Base-by-base conservation (phyloP, 2,888 invertebrate species). In the Lochmaea crataegi region DNA sequence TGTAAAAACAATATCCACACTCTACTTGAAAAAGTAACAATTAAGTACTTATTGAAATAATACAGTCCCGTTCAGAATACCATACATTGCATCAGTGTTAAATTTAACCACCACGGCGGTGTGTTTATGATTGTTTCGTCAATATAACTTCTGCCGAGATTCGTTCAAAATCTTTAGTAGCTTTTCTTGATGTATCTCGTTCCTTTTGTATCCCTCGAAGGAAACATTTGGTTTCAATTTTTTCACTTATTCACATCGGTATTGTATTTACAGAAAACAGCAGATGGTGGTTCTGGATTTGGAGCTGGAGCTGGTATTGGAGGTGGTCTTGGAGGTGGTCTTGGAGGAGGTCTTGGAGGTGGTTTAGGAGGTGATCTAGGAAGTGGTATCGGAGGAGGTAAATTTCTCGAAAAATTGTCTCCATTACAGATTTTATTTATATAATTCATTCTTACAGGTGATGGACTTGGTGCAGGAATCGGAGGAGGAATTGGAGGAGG, bases 291-390 rank as follows among this genome's bases (percentile, higher is more conserved):
- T 45, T 75, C 76, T 65, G 82, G 82, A 71, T 74, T 77, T 53
- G 82, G 81, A 16, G 80, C 79, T 48, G 90, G 89, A n/a, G 12
- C 16, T 80, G 82, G 84, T 53, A 68, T 72, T 85, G 82, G 80
- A 78, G 87, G 87, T 63, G 88, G 87, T 75, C 83, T 85, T 72
- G 87, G 87, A 48, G 90, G 89, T 10, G 82, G 82, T 38, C 67
- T 77, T 38, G 86, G 87, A 64, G 84, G 87, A 38, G 87, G 86
- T 67, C 57, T 74, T 51, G 77, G 83, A n/a, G 82, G 82, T 56
- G 83, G 83, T 22, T 67, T 73, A 84, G 82, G 80, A 78, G 87
- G 87, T 57, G 88, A 87, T 32, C 32, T 85, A 71, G 87, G 87
- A 48, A 90, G 89, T n/a, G 82, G 82, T 53, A 69, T 77, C 63